Conservation (phyloP, 2,888 invertebrate species). For the Strigamia crassipes region DNA sequence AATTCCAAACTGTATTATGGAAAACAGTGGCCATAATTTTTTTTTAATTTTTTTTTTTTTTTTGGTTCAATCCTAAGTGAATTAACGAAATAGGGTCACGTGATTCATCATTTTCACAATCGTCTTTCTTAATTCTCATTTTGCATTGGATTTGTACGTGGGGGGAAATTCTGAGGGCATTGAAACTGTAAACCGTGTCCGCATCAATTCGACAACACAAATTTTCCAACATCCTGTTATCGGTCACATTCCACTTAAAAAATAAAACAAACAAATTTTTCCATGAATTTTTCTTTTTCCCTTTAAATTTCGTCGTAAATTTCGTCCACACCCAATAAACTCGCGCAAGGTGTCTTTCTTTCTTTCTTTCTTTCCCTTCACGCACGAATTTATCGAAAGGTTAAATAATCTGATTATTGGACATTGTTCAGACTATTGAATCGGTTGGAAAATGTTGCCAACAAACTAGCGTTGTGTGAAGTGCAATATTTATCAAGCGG, state of each 20-base stretch:
- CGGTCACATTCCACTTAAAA: not conserved
- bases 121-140: not conserved
- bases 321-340: not conserved
- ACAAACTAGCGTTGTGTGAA: not conserved
- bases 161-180: not conserved
- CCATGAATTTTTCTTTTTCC: too few species aligned
- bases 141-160: not conserved
- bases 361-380: not conserved
- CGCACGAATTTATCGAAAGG: not conserved
- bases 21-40: not conserved
- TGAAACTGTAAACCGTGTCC: not conserved
- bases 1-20: conserved; percentile 44
- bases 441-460: conserved; percentile 5
- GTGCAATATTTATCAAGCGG: conserved; percentile 28
- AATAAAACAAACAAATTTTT: not conserved
- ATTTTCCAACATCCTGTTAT: conserved; percentile 24
- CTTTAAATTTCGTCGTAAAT: not conserved
- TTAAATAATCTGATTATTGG: not conserved
- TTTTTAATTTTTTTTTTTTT: not conserved
- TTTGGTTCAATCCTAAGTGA: not conserved
- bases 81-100: not conserved
- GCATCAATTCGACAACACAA: not conserved
- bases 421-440: conserved; percentile 12
- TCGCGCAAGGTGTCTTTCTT: not conserved
- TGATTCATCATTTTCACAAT: not conserved